A percentile compares a stretch with the other conserved stretches of the same genome.
Conservation (phyloP, 2,113 vertebrate species). For the Tichodroma muraria region DNA sequence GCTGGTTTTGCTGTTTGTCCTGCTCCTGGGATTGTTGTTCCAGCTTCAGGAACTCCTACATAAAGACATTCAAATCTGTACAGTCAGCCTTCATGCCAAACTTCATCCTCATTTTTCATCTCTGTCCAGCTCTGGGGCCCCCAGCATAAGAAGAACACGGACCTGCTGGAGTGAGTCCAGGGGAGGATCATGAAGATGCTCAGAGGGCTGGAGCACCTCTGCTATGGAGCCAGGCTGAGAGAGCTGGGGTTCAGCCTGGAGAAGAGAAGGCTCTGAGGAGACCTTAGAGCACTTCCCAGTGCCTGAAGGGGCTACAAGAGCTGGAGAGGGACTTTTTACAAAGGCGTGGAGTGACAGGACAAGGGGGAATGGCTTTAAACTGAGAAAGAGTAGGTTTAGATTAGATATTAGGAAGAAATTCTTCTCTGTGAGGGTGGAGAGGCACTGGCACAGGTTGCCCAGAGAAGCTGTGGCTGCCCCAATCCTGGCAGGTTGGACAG, state of each 20-base stretch:
- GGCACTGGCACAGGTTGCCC: not conserved
- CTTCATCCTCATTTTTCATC: not conserved
- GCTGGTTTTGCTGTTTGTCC: not conserved
- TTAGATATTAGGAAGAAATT: not conserved
- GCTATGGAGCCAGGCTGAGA: not conserved
- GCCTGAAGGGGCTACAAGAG: not conserved
- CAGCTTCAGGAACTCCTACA: slow-evolving; percentile 9
- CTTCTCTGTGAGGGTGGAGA: not conserved
- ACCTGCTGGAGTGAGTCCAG: not conserved
- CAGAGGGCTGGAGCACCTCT: not conserved
- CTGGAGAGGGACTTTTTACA: not conserved
- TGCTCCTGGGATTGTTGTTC: not conserved
- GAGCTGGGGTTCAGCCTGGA: not conserved
- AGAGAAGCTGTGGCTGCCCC: not conserved
- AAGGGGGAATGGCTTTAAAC: not conserved
- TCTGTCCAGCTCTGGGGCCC: rapidly evolving
- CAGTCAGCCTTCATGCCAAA: not conserved
- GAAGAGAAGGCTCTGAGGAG: not conserved
- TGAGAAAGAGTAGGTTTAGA: not conserved
- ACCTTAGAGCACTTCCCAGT: not conserved
- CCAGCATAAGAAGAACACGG: not conserved
- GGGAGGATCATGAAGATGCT: rapidly evolving
- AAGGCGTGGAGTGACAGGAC: not conserved
- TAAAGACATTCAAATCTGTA: not conserved
- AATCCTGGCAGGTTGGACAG: not conserved